A percentile compares a stretch with the other conserved stretches of the same genome.
Conservation (phyloP, 2,888 invertebrate species). For the Blomia tropicalis region DNA sequence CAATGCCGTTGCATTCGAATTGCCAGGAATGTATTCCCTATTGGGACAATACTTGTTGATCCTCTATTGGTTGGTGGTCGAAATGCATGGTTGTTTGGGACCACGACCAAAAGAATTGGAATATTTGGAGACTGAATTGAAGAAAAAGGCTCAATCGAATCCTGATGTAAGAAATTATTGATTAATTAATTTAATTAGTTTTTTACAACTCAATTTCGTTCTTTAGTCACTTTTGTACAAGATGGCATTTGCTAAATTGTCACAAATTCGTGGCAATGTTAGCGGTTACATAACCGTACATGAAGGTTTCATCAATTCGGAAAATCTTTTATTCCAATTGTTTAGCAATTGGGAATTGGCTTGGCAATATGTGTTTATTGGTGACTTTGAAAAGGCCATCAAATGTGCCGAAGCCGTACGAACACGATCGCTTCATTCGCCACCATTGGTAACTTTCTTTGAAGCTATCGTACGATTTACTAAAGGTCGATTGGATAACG, state of each 20-base stretch:
- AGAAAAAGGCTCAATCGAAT: too few species aligned
- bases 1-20: conserved; percentile 1
- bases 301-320: too few species aligned
- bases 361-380: not conserved
- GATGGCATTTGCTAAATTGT: not conserved
- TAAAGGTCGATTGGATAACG: not conserved
- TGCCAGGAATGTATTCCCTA: not conserved
- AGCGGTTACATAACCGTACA: not conserved
- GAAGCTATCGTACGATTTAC: not conserved
- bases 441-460: not conserved
- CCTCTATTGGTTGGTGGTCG: not conserved
- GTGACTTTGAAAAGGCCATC: not conserved
- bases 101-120: too few species aligned
- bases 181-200: not conserved
- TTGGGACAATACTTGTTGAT: not conserved
- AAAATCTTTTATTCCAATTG: too few species aligned
- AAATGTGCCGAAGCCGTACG: conserved; percentile 5
- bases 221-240: not conserved
- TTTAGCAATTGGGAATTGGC: not conserved
- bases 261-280: conserved; percentile 6
- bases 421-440: not conserved
- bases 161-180: conserved; percentile 17
- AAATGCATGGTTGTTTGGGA: not conserved
- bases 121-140: too few species aligned
- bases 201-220: not conserved